Percentiles rank a stretch among this genome's conserved stretches.
Conservation (phyloP, 2,888 invertebrate species). For the Phortica okadai region DNA sequence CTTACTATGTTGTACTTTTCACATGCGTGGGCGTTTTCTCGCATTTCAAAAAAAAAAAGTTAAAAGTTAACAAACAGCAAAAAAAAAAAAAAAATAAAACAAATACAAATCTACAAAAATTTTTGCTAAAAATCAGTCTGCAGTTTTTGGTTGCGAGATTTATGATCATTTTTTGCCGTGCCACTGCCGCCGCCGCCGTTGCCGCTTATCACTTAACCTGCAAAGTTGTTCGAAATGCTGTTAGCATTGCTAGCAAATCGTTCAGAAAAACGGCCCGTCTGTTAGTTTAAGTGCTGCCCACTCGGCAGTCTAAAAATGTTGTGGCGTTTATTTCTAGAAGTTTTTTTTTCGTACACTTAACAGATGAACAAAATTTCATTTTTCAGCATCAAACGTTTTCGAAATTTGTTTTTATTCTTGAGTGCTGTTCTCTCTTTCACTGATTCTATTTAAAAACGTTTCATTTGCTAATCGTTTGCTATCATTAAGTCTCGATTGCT, state of each 20-base stretch:
- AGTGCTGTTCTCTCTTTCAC: too few species aligned
- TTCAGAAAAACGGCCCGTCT: background rate
- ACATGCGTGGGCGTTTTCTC: background rate
- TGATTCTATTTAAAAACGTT: too few species aligned
- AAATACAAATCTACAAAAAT: background rate
- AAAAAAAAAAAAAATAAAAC: slow-evolving; percentile 33
- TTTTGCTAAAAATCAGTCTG: slow-evolving; percentile 30
- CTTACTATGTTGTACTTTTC: background rate
- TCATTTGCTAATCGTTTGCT: too few species aligned
- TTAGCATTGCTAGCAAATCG: background rate
- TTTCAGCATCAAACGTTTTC: background rate
- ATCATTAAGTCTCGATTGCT: too few species aligned
- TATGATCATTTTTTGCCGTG: slow-evolving; percentile 43
- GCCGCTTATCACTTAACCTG: slow-evolving; percentile 1
- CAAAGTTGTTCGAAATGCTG: background rate
- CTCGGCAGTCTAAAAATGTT: background rate
- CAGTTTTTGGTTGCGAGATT: slow-evolving; percentile 47
- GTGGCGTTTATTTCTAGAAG: slow-evolving; percentile 39
- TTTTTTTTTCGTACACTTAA: slow-evolving; percentile 28
- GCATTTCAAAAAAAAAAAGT: slow-evolving; percentile 51
- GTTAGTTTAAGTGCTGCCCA: background rate
- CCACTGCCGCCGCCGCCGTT: background rate
- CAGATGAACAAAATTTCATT: background rate
- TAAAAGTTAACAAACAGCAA: slow-evolving; percentile 66
- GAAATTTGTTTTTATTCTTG: too few species aligned